Evolutionary conservation across 2,113 vertebrate species (phyloP).

Genomic region (Ascaphus truei): DNA sequence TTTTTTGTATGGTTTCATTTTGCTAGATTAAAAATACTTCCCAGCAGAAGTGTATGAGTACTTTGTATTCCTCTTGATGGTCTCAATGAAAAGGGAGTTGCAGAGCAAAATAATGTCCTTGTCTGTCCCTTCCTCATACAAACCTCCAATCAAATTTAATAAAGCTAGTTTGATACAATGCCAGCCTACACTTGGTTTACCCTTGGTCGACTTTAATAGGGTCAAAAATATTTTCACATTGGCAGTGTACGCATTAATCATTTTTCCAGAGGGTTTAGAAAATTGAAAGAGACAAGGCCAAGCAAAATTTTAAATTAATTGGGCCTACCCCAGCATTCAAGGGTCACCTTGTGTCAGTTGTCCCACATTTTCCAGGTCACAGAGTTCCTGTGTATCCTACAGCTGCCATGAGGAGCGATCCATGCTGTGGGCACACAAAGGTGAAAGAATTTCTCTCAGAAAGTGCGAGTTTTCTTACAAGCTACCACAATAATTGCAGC

Average conservation of each 20-base stretch:
- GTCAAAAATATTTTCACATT: slow-evolving; percentile 96
- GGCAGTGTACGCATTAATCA: slow-evolving; percentile 90
- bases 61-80: slow-evolving; percentile 66
- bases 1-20: slow-evolving; percentile 44
- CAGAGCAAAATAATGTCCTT: slow-evolving; percentile 92
- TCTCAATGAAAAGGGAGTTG: slow-evolving; percentile 67
- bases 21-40: slow-evolving; percentile 47
- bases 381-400: slow-evolving; percentile 69
- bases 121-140: slow-evolving; percentile 79
- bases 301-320: slow-evolving; percentile 95
- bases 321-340: slow-evolving; percentile 75
- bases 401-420: slow-evolving; percentile 68
- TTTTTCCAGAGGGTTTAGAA: slow-evolving; percentile 93
- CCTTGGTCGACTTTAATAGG: slow-evolving; percentile 97
- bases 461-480: slow-evolving; percentile 71
- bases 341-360: slow-evolving; percentile 81
- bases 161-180: slow-evolving; percentile 92
- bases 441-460: slow-evolving; percentile 77
- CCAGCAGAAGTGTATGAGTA: slow-evolving; percentile 40
- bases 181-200: slow-evolving; percentile 92
- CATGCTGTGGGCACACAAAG: slow-evolving; percentile 70
- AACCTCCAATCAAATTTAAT: slow-evolving; percentile 95
- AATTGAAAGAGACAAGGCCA: slow-evolving; percentile 90
- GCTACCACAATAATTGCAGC: slow-evolving; percentile 66
- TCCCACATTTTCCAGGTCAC: slow-evolving; percentile 83